Base-by-base conservation (phyloP, 2,113 vertebrate genomes). In the Sakesphorus luctuosus region DNA sequence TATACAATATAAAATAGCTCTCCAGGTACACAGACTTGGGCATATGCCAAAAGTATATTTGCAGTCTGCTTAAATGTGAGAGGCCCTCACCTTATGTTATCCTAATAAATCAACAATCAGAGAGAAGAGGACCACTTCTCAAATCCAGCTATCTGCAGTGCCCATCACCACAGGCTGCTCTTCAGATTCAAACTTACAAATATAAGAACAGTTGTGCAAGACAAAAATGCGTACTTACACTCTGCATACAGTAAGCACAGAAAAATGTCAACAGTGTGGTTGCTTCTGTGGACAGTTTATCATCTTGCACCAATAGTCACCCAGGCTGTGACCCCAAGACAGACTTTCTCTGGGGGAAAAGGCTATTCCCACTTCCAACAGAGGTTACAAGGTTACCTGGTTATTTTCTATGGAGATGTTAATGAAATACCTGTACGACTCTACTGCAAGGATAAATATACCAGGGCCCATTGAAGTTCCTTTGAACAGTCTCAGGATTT, bases 261-360 rank as follows among this genome's bases (percentile, higher is more conserved):
- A 89, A 92, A 89, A 96, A 93, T 56, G 62, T 92, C 80, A 92
- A 75, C 58, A 56, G 43, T 21, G 52, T 56, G 76, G 89, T 65
- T 71, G 86, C 87, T 72, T 52, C 86, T 61, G 52, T 55, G 80
- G 65, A 76, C 44, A 81, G 68, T 78, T 87, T 84, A 75, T 63
- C 69, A 68, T 88, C 67, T 66, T 63, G 65, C n/a, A 47, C 89
- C 84, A 92, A 8, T 72, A 72, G 52, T 56, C 38, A 87, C 35
- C n/a, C 55, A 63, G 47, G 11, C 38, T 58, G 19, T 43, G 40
- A 71, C 19, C 38, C 24, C 55, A 71, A 13, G 31, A 83, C 17
- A 40, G 28, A 28, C 10, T 9, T 44, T 17, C 69, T 50, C 50
- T 44, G 61, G 33, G 55, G 61, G 56, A 89, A 78, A 84, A 77